Evolutionary conservation across 2,797 vertebrate species (phyloP).

Genomic region (Macropodus opercularis): DNA sequence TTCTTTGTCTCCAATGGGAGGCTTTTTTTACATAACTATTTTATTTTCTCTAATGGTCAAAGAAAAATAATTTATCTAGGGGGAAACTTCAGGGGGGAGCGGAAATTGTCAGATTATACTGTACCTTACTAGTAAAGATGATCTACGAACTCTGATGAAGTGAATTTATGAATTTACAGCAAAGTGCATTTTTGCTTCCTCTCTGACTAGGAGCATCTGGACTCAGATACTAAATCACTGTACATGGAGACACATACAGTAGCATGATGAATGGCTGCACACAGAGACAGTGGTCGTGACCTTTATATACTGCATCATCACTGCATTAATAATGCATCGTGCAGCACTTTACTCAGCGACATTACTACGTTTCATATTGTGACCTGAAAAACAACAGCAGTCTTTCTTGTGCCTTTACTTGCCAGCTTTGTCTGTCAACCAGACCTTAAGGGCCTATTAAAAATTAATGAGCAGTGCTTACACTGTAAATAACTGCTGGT

Average conservation of each 20-base stretch:
- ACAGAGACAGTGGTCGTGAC: conserved; percentile 69
- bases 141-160: too few relatives aligned
- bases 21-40: too few relatives aligned
- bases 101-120: conserved; percentile 6
- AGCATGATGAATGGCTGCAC: conserved; percentile 52
- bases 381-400: conserved; percentile 72
- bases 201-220: conserved; percentile 1
- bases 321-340: conserved; percentile 82
- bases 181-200: not conserved
- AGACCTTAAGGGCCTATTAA: conserved; percentile 81
- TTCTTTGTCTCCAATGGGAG: conserved; percentile 29
- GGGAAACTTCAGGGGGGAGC: too few relatives aligned
- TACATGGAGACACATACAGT: conserved; percentile 6
- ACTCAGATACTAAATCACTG: conserved; percentile 4
- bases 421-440: conserved; percentile 80
- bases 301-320: conserved; percentile 79
- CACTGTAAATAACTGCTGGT: conserved; percentile 84
- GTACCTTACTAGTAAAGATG: conserved; percentile 18
- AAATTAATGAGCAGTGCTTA: conserved; percentile 81
- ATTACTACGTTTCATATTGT: conserved; percentile 77
- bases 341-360: conserved; percentile 73
- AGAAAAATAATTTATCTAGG: too few relatives aligned
- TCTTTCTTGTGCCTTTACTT: conserved; percentile 67
- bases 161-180: not conserved
- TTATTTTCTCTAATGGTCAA: too few relatives aligned